A percentile compares a stretch with the other conserved stretches of the same genome.
phyloP scores from a whole-genome alignment of 92 coral and sea anemone species.

The Porites lobata region DNA sequence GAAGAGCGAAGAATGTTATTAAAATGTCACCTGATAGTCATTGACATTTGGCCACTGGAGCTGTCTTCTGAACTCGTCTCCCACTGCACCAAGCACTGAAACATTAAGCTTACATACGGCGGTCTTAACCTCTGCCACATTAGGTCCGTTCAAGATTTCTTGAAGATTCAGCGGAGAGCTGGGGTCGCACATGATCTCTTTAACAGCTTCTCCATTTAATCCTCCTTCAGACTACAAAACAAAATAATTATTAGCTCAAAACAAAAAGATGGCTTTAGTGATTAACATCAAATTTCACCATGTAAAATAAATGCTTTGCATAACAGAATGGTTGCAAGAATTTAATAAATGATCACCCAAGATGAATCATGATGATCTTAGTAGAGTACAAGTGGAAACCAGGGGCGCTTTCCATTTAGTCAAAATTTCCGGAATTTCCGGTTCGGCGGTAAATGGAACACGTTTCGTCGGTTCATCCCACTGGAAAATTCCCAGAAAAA shows the following conservation, averaged over 20 bases:
- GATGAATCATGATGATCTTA: no score
- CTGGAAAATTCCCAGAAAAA: no score
- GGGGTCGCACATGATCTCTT: conserved; percentile 48
- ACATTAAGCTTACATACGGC: conserved; percentile 75
- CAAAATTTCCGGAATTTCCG: no score
- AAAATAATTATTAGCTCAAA: neutral
- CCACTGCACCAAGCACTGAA: conserved; percentile 60
- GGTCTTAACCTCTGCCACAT: conserved; percentile 61
- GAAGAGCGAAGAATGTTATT: no score
- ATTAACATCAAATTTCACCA: no score
- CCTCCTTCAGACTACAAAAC: conserved; percentile 28
- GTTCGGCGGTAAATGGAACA: no score
- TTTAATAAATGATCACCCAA: no score
- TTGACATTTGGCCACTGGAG: conserved; percentile 62
- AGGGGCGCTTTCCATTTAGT: no score
- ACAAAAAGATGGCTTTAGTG: neutral
- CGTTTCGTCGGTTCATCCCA: no score
- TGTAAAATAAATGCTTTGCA: no score
- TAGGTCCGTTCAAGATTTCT: conserved; percentile 41
- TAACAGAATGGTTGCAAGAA: no score
- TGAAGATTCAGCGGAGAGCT: conserved; percentile 57
- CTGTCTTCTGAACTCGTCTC: conserved; percentile 74
- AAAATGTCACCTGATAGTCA: conserved; percentile 15
- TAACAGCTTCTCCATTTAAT: conserved; percentile 36
- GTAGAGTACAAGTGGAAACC: no score